phyloP scores from a whole-genome alignment of 1,140 invertebrate species.

The Maniola jurtina region DNA sequence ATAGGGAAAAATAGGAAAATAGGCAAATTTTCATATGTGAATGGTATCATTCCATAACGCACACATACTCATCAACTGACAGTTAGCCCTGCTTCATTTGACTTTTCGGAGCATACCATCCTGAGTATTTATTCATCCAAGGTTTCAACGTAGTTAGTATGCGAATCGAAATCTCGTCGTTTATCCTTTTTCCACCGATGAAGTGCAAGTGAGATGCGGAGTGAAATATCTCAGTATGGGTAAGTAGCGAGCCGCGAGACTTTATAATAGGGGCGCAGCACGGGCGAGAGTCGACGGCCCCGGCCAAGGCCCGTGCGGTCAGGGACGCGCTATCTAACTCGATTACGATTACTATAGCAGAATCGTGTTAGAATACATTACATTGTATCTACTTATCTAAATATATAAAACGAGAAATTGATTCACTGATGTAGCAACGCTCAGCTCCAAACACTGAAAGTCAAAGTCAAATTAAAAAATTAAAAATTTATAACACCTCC shows the following conservation, averaged over 20 bases:
- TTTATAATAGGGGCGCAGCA: conserved; percentile 40
- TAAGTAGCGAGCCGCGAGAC: conserved; percentile 28
- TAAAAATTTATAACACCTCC: too few species aligned
- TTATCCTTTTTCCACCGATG: conserved; percentile 27
- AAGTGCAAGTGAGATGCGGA: conserved; percentile 26
- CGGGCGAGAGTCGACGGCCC: conserved; percentile 59
- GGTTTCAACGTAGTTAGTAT: conserved; percentile 25
- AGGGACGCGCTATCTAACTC: conserved; percentile 66
- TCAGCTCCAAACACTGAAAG: too few species aligned
- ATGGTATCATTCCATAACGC: too few species aligned
- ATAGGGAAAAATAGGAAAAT: too few species aligned
- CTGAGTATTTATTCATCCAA: too few species aligned
- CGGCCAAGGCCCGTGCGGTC: conserved; percentile 67
- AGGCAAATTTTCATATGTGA: too few species aligned
- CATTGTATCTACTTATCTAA: background rate
- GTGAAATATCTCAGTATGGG: conserved; percentile 16
- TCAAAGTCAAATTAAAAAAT: too few species aligned
- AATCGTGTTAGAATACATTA: conserved; percentile 28
- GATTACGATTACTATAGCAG: conserved; percentile 43
- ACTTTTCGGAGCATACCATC: too few species aligned
- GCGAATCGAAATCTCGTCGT: conserved; percentile 27
- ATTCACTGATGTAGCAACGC: too few species aligned
- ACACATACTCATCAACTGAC: too few species aligned
- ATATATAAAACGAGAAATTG: too few species aligned
- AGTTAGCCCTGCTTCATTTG: too few species aligned